Percentiles rank a stretch among this genome's conserved stretches.
Evolutionary conservation across 2,113 vertebrate genomes (phyloP).

Genomic region (Grantiella picta): DNA sequence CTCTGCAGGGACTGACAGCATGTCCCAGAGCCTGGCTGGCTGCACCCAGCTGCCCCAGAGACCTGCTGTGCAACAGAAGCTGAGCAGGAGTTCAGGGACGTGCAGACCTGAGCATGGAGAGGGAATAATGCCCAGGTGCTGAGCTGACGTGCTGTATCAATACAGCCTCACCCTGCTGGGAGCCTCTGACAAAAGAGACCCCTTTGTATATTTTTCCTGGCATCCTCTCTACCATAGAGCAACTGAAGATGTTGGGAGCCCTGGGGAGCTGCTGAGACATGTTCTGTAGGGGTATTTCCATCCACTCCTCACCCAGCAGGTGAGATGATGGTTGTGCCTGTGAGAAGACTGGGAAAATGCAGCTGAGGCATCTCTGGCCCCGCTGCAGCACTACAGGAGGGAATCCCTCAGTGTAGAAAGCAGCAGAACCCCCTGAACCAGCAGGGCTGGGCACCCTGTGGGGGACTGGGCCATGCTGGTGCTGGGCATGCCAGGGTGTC

Average conservation of each 20-base stretch:
- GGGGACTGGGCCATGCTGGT: rapidly evolving
- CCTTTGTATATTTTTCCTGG: not conserved
- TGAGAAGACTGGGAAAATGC: rapidly evolving
- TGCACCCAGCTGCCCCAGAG: not conserved
- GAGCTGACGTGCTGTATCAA: not conserved
- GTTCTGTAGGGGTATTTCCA: not conserved
- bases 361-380: not conserved
- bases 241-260: not conserved
- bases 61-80: not conserved
- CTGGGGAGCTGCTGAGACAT: not conserved
- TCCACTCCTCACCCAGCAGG: not conserved
- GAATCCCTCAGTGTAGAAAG: not conserved
- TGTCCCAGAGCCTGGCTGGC: not conserved
- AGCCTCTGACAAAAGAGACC: not conserved
- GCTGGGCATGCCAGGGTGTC: not conserved
- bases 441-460: not conserved
- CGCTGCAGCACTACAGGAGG: rapidly evolving
- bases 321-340: not conserved
- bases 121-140: rapidly evolving
- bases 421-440: not conserved
- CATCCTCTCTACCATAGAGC: not conserved
- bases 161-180: not conserved
- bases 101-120: not conserved
- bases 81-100: not conserved
- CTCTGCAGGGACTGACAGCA: not conserved